Evolutionary conservation across 2,888 invertebrate genomes (phyloP).

Genomic region (Hylaea fasciaria): DNA sequence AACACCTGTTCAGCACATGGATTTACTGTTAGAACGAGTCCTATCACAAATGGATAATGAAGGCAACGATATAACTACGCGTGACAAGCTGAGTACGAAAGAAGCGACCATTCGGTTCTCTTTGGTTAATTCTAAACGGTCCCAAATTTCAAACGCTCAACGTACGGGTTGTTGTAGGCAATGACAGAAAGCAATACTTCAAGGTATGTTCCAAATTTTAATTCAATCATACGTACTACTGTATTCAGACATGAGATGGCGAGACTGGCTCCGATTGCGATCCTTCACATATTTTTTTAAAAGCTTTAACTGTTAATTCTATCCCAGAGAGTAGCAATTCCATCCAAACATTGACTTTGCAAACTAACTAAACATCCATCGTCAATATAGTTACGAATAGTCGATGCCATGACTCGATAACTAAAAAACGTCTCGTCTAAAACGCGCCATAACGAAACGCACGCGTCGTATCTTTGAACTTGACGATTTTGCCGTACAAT

Average conservation of each 20-base stretch:
- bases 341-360: not conserved
- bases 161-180: not conserved
- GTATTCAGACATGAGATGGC: slow-evolving; percentile 8
- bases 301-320: slow-evolving; percentile 2
- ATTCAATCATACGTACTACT: slow-evolving; percentile 6
- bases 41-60: slow-evolving; percentile 9
- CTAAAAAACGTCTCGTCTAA: too few species aligned
- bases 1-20: slow-evolving; percentile 7
- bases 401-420: not conserved
- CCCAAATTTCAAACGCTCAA: not conserved
- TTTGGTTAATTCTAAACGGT: not conserved
- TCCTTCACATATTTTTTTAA: not conserved
- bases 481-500: not conserved
- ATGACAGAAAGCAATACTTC: not conserved
- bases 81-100: not conserved
- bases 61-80: slow-evolving; percentile 7
- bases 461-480: not conserved
- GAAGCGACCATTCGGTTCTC: not conserved
- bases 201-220: too few species aligned
- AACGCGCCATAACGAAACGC: too few species aligned
- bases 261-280: slow-evolving; percentile 3
- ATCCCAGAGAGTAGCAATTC: not conserved
- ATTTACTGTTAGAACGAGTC: slow-evolving; percentile 8
- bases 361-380: slow-evolving; percentile 1
- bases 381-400: slow-evolving; percentile 1